Evolutionary conservation across 2,113 vertebrate species (phyloP), one percentile per base, ranked within the genome.

Genomic region (Xiphophorus hellerii): DNA sequence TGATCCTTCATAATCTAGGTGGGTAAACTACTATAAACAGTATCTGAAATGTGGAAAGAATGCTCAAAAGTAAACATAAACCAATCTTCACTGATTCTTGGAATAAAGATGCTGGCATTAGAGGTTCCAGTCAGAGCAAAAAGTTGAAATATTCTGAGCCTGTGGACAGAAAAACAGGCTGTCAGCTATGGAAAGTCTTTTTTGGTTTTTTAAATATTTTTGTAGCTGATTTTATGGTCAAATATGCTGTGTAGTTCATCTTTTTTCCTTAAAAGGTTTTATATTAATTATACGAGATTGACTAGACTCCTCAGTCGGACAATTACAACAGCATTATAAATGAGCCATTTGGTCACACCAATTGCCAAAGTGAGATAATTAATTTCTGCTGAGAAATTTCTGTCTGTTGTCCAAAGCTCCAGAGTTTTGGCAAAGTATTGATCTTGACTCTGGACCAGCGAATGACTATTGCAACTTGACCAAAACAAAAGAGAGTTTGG

Each of bases 401-500:
- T 60, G 66, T 73, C 65, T 73, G 22, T 44, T 51, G 10, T 28
- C 64, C 22, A 5, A 11, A 48, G 22, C 1, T 39, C 13, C 17
- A 28, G 27, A 17, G n/a, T n/a, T 78, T 74, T 73, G 22, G 44
- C 70, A 39, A 86, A 88, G 77, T 44, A 37, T 27, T 64, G 3
- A n/a, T 69, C 30, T 33, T 67, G 5, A 73, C 60, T 71, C 76
- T 25, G n/a, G 54, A 69, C 63, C 20, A 62, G 76, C 61, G 31
- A 75, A 71, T 15, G 61, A 58, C 25, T 4, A 15, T 10, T 7
- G 0, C 35, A 22, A 12, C 27, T 64, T 60, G 69, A 63, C 70
- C 78, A 82, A 68, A 77, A 29, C 27, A 15, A 35, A 39, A 35
- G 48, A 66, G 28, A 14, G 0, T 25, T 30, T 4, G n/a, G 62